Conservation (phyloP, 35 echinoderm and acorn worm genomes). For the Lytechinus variegatus region DNA sequence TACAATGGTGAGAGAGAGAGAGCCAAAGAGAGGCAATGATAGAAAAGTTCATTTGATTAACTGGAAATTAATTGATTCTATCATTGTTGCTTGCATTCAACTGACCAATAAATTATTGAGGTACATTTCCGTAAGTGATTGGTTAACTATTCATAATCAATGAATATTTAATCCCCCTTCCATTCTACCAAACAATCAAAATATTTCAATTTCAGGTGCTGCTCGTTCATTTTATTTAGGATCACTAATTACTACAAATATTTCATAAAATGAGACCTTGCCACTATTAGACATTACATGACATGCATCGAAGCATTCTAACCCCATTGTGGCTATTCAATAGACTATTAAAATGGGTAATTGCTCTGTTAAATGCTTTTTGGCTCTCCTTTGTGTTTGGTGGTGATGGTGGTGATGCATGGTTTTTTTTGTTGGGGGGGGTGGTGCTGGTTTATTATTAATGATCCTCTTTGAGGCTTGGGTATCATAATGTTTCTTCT, state of each 20-base stretch:
- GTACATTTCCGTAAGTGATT: not conserved
- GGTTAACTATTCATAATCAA: not conserved
- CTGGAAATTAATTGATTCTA: not conserved
- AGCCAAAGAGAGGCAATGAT: not conserved
- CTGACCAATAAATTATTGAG: not conserved
- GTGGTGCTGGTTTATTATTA: not conserved
- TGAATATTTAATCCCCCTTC: not conserved
- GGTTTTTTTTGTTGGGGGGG: no score
- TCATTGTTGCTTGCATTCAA: not conserved
- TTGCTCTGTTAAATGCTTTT: not conserved
- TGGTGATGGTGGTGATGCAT: no score
- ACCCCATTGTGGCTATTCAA: not conserved
- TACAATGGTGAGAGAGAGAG: not conserved
- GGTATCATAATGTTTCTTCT: not conserved
- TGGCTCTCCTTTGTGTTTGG: not conserved
- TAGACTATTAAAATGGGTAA: not conserved
- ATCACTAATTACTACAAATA: not conserved
- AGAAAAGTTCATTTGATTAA: not conserved
- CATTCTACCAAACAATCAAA: not conserved
- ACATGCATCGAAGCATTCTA: not conserved
- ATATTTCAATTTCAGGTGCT: not conserved
- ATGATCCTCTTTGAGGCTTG: not conserved
- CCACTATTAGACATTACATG: not conserved
- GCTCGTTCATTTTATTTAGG: not conserved
- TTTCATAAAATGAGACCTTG: not conserved